Conservation (phyloP, 2,797 vertebrate genomes). For the Heterohyrax brucei region DNA sequence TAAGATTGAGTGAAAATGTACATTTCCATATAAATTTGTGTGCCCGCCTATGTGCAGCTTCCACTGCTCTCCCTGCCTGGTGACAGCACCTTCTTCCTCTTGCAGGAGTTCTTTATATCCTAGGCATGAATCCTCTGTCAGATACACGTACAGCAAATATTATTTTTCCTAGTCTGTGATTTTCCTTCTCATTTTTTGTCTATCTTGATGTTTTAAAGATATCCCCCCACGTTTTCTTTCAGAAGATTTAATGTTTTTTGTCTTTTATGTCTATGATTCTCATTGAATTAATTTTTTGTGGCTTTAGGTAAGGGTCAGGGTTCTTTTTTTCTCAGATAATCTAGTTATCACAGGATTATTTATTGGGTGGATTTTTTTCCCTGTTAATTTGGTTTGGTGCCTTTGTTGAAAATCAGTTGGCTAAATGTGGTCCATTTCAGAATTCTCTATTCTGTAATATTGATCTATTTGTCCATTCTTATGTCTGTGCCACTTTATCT, state of each 20-base stretch:
- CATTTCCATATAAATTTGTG: too few relatives aligned
- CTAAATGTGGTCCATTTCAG: constrained; percentile 26
- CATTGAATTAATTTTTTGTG: constrained; percentile 57
- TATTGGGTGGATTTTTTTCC: constrained; percentile 47
- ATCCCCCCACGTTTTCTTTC: constrained; percentile 37
- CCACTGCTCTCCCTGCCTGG: too few relatives aligned
- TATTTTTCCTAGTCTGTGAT: constrained; percentile 12
- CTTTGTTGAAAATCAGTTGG: constrained; percentile 28
- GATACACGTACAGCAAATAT: constrained; percentile 40
- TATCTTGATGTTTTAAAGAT: constrained; percentile 27
- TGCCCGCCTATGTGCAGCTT: too few relatives aligned
- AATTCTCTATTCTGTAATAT: constrained; percentile 8
- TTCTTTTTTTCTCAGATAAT: neutral
- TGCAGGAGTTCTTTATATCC: constrained; percentile 32
- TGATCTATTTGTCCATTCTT: neutral
- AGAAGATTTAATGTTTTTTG: constrained; percentile 41
- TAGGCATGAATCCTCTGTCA: neutral
- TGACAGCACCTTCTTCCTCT: too few relatives aligned
- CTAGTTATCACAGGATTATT: constrained; percentile 29
- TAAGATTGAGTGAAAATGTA: too few relatives aligned
- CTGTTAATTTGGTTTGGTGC: neutral
- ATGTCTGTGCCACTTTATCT: neutral
- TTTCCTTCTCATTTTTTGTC: constrained; percentile 69
- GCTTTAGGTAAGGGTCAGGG: neutral
- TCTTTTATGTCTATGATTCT: constrained; percentile 49